Evolutionary conservation across 1,140 invertebrate genomes (phyloP).

Genomic region (Zophobas atratus): DNA sequence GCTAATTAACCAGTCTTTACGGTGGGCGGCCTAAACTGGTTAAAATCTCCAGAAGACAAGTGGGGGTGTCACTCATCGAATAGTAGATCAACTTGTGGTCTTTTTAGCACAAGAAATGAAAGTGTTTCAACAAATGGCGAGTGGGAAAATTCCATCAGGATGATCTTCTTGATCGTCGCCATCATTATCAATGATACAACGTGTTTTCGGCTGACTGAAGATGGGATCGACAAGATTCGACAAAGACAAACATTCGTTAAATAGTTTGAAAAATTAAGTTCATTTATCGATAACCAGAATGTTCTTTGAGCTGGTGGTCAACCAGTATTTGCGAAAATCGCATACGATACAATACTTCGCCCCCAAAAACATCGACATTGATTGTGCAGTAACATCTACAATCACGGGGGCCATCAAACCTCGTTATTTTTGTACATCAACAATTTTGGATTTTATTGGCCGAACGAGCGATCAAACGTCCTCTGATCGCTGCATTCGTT

Average conservation of each 20-base stretch:
- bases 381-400: slow-evolving; percentile 59
- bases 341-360: slow-evolving; percentile 48
- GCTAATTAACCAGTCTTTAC: too few relatives aligned
- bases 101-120: not conserved
- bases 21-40: slow-evolving; percentile 14
- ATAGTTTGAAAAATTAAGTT: slow-evolving; percentile 35
- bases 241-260: not conserved
- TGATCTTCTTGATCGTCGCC: too few relatives aligned
- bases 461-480: slow-evolving; percentile 41
- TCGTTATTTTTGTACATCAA: slow-evolving; percentile 41
- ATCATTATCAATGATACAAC: too few relatives aligned
- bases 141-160: too few relatives aligned
- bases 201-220: too few relatives aligned
- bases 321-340: slow-evolving; percentile 20
- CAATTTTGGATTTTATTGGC: slow-evolving; percentile 59
- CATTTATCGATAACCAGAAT: slow-evolving; percentile 46
- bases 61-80: too few relatives aligned
- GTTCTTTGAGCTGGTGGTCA: slow-evolving; percentile 50
- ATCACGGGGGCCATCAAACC: slow-evolving; percentile 59
- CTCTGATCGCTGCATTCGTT: slow-evolving; percentile 34
- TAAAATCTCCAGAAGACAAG: slow-evolving; percentile 49
- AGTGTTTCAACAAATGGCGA: not conserved
- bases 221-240: not conserved
- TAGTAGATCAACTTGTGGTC: not conserved
- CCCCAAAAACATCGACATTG: slow-evolving; percentile 39